Conservation (phyloP, 2,888 invertebrate genomes). For the Thyatira batis region DNA sequence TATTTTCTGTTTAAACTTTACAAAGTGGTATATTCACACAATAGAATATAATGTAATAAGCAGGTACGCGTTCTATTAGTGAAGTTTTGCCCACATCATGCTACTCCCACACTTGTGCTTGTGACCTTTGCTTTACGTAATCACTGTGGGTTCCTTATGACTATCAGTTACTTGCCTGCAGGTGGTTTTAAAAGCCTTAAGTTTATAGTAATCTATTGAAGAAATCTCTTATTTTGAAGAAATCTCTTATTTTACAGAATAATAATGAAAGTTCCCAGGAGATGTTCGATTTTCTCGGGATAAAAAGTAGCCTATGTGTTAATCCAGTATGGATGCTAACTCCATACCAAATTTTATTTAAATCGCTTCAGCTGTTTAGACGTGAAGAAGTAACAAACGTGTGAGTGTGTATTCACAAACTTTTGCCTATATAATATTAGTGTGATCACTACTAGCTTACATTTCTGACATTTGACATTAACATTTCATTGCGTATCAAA, state of each 20-base stretch:
- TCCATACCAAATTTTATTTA: too few species aligned
- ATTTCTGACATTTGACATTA: neutral
- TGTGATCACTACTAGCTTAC: too few species aligned
- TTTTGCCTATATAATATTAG: too few species aligned
- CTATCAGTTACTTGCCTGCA: slow-evolving; percentile 6
- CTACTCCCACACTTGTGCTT: slow-evolving; percentile 38
- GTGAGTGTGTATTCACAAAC: too few species aligned
- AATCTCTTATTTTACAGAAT: neutral
- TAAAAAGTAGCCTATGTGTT: too few species aligned
- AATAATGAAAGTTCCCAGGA: too few species aligned
- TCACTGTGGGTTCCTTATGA: slow-evolving; percentile 26
- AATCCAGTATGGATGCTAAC: too few species aligned
- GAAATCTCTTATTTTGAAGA: neutral
- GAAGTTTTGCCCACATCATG: slow-evolving; percentile 25
- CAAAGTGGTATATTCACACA: slow-evolving; percentile 13
- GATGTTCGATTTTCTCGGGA: too few species aligned
- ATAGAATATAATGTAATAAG: slow-evolving; percentile 24
- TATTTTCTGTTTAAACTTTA: neutral
- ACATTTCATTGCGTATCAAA: neutral
- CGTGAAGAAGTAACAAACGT: too few species aligned
- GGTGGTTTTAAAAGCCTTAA: slow-evolving; percentile 16
- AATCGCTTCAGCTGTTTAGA: too few species aligned
- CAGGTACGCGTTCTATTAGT: slow-evolving; percentile 13
- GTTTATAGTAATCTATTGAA: neutral
- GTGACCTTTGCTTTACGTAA: slow-evolving; percentile 46